Percentiles rank a stretch among this genome's conserved stretches.
Evolutionary conservation across 2,888 invertebrate genomes (phyloP).

Genomic region (Trichopoda pennipes): DNA sequence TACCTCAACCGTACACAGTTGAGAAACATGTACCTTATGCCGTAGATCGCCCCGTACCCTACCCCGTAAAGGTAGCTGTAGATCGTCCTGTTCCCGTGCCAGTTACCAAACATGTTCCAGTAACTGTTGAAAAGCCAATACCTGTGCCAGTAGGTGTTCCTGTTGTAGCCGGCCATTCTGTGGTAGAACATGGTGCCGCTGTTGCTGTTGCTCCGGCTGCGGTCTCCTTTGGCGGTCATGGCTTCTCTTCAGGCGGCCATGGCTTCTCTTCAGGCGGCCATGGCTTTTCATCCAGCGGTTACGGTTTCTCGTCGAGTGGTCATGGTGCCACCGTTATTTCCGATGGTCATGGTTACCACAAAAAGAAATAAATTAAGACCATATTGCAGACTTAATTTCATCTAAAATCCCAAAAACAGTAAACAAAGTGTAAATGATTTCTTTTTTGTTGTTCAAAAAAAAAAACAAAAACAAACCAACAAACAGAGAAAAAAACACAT

Average conservation of each 20-base stretch:
- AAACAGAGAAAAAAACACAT: conserved; percentile 15
- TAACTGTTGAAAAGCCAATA: conserved; percentile 75
- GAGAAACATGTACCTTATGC: conserved; percentile 86
- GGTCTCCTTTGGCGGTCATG: conserved; percentile 55
- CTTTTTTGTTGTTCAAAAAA: conserved; percentile 49
- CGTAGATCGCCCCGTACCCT: conserved; percentile 84
- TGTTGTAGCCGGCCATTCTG: conserved; percentile 75
- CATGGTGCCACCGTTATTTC: conserved; percentile 70
- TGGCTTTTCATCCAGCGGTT: conserved; percentile 71
- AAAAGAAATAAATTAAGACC: conserved; percentile 69
- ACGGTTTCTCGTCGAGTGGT: conserved; percentile 72
- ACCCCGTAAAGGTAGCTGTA: conserved; percentile 85
- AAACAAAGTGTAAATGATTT: conserved; percentile 66
- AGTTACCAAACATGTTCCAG: conserved; percentile 81
- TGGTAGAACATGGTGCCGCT: conserved; percentile 75
- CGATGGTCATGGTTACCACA: conserved; percentile 69
- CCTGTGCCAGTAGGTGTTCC: conserved; percentile 83
- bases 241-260: conserved; percentile 67
- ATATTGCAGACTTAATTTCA: conserved; percentile 40
- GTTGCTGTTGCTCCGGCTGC: conserved; percentile 22
- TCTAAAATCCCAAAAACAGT: conserved; percentile 60
- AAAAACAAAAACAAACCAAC: too few species aligned
- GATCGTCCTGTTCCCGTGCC: conserved; percentile 86
- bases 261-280: conserved; percentile 67
- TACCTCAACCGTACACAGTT: conserved; percentile 87